Percentiles rank a stretch among this genome's conserved stretches.
These are phyloP conservation scores for Falco rusticolus DNA, from an alignment of 2,797 vertebrate species.

Conservation along the genomic window DNA sequence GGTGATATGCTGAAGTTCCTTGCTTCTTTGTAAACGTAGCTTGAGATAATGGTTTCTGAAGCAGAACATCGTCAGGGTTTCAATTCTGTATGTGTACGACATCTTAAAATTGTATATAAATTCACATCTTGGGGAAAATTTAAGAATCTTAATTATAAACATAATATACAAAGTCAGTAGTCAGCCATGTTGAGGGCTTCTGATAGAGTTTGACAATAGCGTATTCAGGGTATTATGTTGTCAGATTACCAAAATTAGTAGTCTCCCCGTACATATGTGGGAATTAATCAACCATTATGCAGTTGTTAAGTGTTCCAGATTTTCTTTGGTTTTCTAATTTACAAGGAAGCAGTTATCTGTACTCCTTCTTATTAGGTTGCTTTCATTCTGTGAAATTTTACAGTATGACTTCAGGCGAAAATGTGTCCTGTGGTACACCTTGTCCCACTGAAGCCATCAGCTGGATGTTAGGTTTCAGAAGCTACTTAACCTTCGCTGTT, in stretches of 20 bases:
- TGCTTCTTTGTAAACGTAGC: background rate
- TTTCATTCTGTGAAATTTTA: background rate
- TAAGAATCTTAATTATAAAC: background rate
- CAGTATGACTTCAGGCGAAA: background rate
- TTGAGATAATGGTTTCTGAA: background rate
- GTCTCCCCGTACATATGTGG: background rate
- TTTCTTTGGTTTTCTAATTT: background rate
- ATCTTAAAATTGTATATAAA: background rate
- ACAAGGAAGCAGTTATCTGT: background rate
- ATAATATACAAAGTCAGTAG: background rate
- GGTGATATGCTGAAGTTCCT: background rate
- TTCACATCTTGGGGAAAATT: background rate
- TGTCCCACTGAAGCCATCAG: background rate
- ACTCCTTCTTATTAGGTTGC: background rate
- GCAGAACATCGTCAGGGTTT: background rate
- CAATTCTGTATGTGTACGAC: background rate
- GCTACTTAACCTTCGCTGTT: background rate
- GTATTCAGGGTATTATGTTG: background rate
- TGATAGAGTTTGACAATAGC: background rate
- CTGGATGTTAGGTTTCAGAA: background rate
- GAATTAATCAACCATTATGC: background rate
- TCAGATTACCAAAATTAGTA: background rate
- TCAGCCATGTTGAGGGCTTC: background rate
- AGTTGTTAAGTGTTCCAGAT: background rate
- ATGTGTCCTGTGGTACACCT: background rate